A percentile compares a stretch with the other conserved stretches of the same genome.
phyloP scores from a whole-genome alignment of 1,140 invertebrate species.

The Hylaeus volcanicus region DNA sequence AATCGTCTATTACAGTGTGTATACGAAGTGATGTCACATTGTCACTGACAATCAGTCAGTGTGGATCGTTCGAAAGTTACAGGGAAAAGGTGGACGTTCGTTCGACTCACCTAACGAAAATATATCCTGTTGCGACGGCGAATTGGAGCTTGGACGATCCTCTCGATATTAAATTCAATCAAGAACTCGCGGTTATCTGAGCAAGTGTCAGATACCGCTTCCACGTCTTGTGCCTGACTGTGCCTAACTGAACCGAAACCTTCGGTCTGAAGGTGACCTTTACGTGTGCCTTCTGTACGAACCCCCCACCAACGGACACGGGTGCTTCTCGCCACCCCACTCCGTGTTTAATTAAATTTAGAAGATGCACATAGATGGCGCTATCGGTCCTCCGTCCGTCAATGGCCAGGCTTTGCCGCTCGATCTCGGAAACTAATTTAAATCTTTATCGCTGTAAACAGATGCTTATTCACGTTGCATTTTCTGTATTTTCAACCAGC shows the following conservation, averaged over 20 bases:
- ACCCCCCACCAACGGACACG: slow-evolving; percentile 17
- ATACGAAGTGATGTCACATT: slow-evolving; percentile 24
- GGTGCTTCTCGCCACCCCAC: slow-evolving; percentile 10
- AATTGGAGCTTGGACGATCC: not conserved
- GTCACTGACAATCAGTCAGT: slow-evolving; percentile 25
- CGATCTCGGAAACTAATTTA: not conserved
- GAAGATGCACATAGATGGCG: slow-evolving; percentile 41
- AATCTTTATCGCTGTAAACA: not conserved
- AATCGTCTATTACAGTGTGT: not conserved
- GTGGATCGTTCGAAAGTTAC: not conserved
- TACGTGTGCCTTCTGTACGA: slow-evolving; percentile 39
- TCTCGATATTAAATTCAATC: not conserved
- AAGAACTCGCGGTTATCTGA: not conserved
- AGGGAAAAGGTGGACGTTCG: not conserved
- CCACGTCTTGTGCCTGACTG: slow-evolving; percentile 52
- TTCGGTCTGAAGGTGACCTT: slow-evolving; percentile 74
- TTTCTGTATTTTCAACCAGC: not conserved
- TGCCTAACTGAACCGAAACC: no score
- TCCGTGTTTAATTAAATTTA: slow-evolving; percentile 33
- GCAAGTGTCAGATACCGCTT: slow-evolving; percentile 45
- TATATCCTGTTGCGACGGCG: not conserved
- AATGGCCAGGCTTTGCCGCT: not conserved
- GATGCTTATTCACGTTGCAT: not conserved
- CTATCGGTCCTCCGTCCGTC: not conserved
- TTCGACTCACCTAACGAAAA: slow-evolving; percentile 43